phyloP scores from a whole-genome alignment of 2,888 invertebrate genomes.

The Tipula vernalis region DNA sequence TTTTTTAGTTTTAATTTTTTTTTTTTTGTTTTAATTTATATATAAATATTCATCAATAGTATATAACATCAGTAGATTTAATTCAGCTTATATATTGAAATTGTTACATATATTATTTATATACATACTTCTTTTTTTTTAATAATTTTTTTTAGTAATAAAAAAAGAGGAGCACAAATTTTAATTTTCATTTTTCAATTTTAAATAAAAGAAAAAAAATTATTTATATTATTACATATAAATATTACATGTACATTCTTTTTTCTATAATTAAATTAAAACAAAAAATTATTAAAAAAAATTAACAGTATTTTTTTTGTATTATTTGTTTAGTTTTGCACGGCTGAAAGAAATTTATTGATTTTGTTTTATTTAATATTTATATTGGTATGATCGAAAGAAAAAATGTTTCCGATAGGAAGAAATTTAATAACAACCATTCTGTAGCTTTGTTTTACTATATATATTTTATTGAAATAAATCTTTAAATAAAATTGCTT shows the following conservation, averaged over 20 bases:
- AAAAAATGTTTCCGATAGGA: neutral
- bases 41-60: constrained; percentile 8
- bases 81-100: constrained; percentile 10
- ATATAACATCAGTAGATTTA: constrained; percentile 9
- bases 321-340: neutral
- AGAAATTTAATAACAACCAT: neutral
- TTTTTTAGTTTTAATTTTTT: neutral
- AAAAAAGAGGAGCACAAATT: constrained; percentile 9
- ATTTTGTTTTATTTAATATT: constrained; percentile 7
- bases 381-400: neutral
- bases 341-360: constrained; percentile 10
- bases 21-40: constrained; percentile 5
- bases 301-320: neutral
- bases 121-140: neutral
- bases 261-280: neutral
- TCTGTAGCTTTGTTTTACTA: neutral
- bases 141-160: constrained; percentile 7
- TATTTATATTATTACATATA: neutral
- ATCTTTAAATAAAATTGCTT: constrained; percentile 8
- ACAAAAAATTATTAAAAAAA: constrained; percentile 5
- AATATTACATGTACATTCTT: neutral
- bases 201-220: neutral
- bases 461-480: constrained; percentile 5
- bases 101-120: constrained; percentile 6
- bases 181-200: constrained; percentile 6